phyloP scores from a whole-genome alignment of 1,140 invertebrate species.

The Protaetia brevitarsis region DNA sequence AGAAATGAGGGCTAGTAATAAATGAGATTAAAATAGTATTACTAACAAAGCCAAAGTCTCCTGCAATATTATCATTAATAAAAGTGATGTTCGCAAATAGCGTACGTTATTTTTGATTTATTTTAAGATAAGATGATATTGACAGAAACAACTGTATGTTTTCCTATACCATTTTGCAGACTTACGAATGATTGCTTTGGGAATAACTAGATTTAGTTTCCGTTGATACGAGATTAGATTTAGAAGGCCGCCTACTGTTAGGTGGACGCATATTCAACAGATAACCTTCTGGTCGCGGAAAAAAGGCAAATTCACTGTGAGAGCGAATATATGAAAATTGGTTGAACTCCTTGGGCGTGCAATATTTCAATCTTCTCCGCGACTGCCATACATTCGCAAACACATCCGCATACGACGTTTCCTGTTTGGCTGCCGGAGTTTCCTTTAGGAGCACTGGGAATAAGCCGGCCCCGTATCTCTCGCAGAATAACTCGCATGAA shows the following conservation, averaged over 20 bases:
- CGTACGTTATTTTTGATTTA: no score
- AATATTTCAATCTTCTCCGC: slow-evolving; percentile 46
- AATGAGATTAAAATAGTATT: no score
- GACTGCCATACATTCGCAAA: slow-evolving; percentile 35
- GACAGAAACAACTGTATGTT: no score
- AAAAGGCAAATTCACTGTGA: slow-evolving; percentile 28
- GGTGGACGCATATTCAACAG: neutral
- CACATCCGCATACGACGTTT: slow-evolving; percentile 37
- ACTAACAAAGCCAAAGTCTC: no score
- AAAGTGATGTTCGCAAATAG: no score
- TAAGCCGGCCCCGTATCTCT: slow-evolving; percentile 38
- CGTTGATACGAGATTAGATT: no score
- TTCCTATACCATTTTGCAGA: no score
- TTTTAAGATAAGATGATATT: no score
- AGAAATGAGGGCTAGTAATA: no score
- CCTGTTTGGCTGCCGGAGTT: slow-evolving; percentile 41
- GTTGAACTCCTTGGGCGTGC: slow-evolving; percentile 46
- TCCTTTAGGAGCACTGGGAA: slow-evolving; percentile 38
- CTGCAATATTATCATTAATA: no score
- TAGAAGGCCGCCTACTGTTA: neutral
- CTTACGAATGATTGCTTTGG: no score
- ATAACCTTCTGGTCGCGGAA: neutral
- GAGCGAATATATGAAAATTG: slow-evolving; percentile 46
- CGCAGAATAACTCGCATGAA: slow-evolving; percentile 41
- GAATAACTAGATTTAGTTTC: no score